These are phyloP conservation scores for Eudasyphora cyanicolor DNA, from an alignment of 2,888 invertebrate species.

Conservation along the genomic window DNA sequence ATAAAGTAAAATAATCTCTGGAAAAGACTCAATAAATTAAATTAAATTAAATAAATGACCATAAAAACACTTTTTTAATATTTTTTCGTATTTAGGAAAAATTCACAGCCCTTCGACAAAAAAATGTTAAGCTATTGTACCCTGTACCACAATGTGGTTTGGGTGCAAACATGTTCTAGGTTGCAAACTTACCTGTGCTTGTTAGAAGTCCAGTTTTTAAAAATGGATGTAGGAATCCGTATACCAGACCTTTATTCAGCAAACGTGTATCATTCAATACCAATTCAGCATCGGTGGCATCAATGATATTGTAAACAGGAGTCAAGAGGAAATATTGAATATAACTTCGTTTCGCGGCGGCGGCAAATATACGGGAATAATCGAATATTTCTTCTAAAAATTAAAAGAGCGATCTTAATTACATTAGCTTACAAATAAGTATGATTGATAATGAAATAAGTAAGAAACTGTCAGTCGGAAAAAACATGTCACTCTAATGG, in stretches of 20 bases:
- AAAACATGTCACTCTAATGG: no score
- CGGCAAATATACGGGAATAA: slow-evolving; percentile 40
- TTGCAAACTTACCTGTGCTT: slow-evolving; percentile 69
- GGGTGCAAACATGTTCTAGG: no score
- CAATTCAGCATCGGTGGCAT: slow-evolving; percentile 69
- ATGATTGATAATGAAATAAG: no score
- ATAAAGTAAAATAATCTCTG: no score
- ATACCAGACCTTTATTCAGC: slow-evolving; percentile 69
- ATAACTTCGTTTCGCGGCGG: slow-evolving; percentile 64
- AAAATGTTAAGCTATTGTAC: no score
- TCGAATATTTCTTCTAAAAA: slow-evolving; percentile 67
- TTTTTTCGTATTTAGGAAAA: no score
- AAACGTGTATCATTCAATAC: slow-evolving; percentile 70
- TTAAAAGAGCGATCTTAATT: background rate
- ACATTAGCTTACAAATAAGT: background rate
- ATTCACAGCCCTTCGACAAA: background rate
- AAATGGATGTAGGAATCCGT: slow-evolving; percentile 70
- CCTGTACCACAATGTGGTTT: no score
- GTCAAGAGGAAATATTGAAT: slow-evolving; percentile 67
- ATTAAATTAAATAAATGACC: no score
- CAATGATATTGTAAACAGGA: slow-evolving; percentile 69
- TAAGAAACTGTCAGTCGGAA: background rate
- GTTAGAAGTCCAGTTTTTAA: slow-evolving; percentile 70
- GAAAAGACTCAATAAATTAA: no score
- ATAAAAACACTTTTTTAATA: no score